Base-by-base conservation (phyloP, 2,888 invertebrate species). In the Pseudococcus jackbeardsleyi region DNA sequence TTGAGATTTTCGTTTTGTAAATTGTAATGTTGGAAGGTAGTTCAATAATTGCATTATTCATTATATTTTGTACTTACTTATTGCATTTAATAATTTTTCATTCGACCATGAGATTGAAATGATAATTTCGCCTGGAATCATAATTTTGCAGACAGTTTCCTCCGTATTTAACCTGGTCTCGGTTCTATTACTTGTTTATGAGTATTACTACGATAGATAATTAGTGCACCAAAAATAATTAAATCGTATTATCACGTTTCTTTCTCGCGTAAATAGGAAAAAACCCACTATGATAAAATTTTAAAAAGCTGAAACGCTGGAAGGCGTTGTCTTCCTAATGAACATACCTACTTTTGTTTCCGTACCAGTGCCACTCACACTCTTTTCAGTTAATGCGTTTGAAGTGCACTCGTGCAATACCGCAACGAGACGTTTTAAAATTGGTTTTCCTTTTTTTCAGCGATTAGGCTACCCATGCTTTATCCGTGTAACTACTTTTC, bases 401-500 rank as follows among this genome's bases (percentile, higher is more conserved):
- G 46, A 82, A 82, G 79, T 46, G 46, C 46, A 82, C 79, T 82
- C 79, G 79, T 46, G 79, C 46, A 46, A 19, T 42, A 46, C 79
- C 79, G 46, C 79, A 42, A 22, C 46, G 46, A 82, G 79, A 82
- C 46, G 46, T 82, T 77, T 46, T 46, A 46, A 82, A 82, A 79
- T 54, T 22, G 50, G 22, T 85, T 64, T 64, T 85, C 85, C 85
- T 85, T 85, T 59, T 64, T 64, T n/a, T 19, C 17, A 59, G 64
- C 42, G 85, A 64, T 85, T 85, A 85, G 54, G 85, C 85, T 39
- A 39, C 85, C 85, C 64, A 42, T 85, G 1, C 85, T 33, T 85
- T 85, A 39, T 1, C 59, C 12, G 64, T 64, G 85, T 85, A 39
- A 7, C 5, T 39, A 64, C 42, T 11, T 85, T 15, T 85, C 85